A percentile compares a stretch with the other conserved stretches of the same genome.
Evolutionary conservation across 2,113 vertebrate genomes (phyloP).

Genomic region (Butorides virescens): DNA sequence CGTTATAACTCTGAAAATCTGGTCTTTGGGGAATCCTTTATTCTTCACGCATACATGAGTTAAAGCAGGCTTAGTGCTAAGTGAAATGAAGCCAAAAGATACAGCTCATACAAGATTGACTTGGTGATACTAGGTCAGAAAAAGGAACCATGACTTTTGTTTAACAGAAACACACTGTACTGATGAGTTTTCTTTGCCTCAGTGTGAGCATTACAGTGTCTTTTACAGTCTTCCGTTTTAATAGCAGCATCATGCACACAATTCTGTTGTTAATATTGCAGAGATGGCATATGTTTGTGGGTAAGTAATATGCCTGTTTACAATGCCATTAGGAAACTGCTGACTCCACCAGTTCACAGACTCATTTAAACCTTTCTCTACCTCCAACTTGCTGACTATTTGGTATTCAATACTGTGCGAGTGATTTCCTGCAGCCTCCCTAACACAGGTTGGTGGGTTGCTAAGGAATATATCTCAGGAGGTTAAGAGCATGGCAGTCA

Average conservation of each 20-base stretch:
- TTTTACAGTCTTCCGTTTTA: background rate
- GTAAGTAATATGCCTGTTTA: conserved; percentile 3
- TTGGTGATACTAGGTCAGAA: background rate
- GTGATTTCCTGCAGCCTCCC: background rate
- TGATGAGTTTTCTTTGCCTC: background rate
- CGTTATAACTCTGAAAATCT: background rate
- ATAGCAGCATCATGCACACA: background rate
- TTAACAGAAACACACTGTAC: background rate
- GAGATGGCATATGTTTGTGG: background rate
- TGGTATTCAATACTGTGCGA: background rate
- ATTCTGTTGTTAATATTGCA: background rate
- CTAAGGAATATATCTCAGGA: conserved; percentile 14
- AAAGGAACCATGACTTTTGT: background rate
- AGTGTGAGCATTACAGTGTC: background rate
- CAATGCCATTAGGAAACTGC: conserved; percentile 11
- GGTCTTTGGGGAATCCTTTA: background rate
- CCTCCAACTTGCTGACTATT: background rate
- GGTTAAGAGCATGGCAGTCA: background rate
- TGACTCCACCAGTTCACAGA: background rate
- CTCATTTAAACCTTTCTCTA: background rate
- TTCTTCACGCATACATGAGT: background rate
- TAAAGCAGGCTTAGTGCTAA: background rate
- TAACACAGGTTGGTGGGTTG: conserved; percentile 6
- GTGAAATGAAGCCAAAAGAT: background rate
- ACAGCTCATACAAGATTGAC: background rate